Conservation (phyloP, 2,113 vertebrate genomes). For the Brachyistius frenatus region DNA sequence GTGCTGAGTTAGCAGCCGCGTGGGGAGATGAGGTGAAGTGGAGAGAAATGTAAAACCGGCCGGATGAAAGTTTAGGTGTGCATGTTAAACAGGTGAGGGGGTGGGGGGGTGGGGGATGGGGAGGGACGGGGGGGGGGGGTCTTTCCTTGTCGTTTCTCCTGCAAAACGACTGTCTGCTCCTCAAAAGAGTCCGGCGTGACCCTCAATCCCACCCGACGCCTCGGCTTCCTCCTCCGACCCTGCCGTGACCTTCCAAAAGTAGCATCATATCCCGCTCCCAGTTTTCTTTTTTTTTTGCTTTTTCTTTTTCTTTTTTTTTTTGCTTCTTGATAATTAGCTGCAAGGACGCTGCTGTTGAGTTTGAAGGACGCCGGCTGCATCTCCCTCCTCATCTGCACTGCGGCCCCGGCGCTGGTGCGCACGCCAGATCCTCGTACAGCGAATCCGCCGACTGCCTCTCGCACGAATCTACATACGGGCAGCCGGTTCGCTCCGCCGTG, state of each 20-base stretch:
- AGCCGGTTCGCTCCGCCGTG: slow-evolving; percentile 14
- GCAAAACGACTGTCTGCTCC: background rate
- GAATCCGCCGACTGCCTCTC: slow-evolving; percentile 37
- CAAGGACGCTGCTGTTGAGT: slow-evolving; percentile 32
- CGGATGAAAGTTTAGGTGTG: slow-evolving; percentile 77
- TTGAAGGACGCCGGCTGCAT: slow-evolving; percentile 47
- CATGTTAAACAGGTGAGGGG: slow-evolving; percentile 69
- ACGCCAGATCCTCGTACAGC: slow-evolving; percentile 43
- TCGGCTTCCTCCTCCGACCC: slow-evolving; percentile 35
- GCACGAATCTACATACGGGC: slow-evolving; percentile 39
- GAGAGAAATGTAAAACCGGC: slow-evolving; percentile 72
- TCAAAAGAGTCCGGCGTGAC: background rate
- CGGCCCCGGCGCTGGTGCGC: slow-evolving; percentile 29
- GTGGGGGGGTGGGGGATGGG: background rate
- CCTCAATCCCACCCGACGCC: slow-evolving; percentile 46
- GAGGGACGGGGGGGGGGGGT: slow-evolving; percentile 10
- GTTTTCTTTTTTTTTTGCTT: slow-evolving; percentile 15
- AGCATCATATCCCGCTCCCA: slow-evolving; percentile 18
- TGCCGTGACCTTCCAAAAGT: slow-evolving; percentile 29
- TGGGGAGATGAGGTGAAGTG: slow-evolving; percentile 65
- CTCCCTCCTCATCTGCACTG: slow-evolving; percentile 40
- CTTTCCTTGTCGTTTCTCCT: slow-evolving; percentile 8
- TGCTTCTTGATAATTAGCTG: slow-evolving; percentile 56
- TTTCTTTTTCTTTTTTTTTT: slow-evolving; percentile 26
- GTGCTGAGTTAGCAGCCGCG: slow-evolving; percentile 67